Evolutionary conservation across 1,140 invertebrate genomes (phyloP).

Genomic region (Harpegnathos saltator): DNA sequence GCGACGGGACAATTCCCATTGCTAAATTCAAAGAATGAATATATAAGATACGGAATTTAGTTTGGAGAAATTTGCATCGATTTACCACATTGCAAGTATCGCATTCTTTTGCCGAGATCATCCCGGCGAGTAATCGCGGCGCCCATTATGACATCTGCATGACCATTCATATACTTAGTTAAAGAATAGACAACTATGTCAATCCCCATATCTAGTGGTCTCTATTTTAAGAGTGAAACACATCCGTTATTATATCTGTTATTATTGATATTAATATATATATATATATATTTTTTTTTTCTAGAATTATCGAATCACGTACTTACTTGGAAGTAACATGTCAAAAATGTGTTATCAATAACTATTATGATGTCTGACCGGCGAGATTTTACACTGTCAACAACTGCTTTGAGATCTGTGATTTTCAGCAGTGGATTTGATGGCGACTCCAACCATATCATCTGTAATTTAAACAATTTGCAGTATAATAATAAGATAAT

Average conservation of each 20-base stretch:
- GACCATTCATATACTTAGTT: conserved; percentile 99
- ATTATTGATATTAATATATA: conserved; percentile 3
- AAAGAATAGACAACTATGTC: conserved; percentile 97
- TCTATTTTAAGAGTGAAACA: conserved; percentile 84
- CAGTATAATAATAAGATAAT: background rate
- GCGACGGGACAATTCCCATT: conserved; percentile 96
- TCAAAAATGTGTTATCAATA: conserved; percentile 99
- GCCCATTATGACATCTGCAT: conserved; percentile 99
- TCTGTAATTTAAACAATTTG: conserved; percentile 78
- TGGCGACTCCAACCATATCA: conserved; percentile 98
- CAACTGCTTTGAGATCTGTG: conserved; percentile 93
- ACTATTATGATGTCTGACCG: conserved; percentile 92
- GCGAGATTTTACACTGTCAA: conserved; percentile 87
- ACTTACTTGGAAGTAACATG: conserved; percentile 95
- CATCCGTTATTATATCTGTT: conserved; percentile 1
- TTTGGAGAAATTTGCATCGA: conserved; percentile 11
- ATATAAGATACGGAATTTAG: conserved; percentile 3
- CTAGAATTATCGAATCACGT: background rate
- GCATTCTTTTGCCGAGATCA: conserved; percentile 90
- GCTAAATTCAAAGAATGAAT: conserved; percentile 85
- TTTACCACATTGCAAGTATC: conserved; percentile 96
- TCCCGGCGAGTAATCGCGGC: conserved; percentile 92
- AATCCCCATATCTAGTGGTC: conserved; percentile 95
- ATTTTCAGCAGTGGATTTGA: conserved; percentile 99
- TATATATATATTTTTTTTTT: conserved; percentile 3